These are phyloP conservation scores for Puffinus mauretanicus DNA, from an alignment of 2,113 vertebrate genomes.

Conservation along the genomic window DNA sequence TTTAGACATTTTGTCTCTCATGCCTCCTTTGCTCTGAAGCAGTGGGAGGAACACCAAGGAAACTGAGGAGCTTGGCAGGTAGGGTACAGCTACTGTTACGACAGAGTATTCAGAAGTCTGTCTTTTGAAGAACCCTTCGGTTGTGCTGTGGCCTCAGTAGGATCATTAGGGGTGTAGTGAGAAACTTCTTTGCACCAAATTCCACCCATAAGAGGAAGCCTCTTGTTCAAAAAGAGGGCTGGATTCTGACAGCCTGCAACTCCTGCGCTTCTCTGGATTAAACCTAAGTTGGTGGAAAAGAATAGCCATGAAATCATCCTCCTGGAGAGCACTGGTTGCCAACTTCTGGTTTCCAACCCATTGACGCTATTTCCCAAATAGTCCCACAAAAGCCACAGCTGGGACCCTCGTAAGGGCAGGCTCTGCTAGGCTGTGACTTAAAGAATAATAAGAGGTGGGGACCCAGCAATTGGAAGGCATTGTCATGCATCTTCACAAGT, in stretches of 20 bases:
- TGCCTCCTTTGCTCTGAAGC: not conserved
- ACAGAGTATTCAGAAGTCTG: not conserved
- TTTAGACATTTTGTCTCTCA: not conserved
- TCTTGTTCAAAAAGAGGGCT: not conserved
- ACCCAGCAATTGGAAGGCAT: not conserved
- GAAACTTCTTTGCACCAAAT: not conserved
- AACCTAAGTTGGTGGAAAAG: not conserved
- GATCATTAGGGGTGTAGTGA: not conserved
- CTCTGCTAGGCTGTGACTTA: not conserved
- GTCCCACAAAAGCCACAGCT: not conserved
- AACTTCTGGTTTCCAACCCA: not conserved
- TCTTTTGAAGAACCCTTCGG: not conserved
- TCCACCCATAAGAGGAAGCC: not conserved
- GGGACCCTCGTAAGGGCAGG: not conserved
- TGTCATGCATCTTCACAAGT: not conserved
- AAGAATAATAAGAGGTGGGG: not conserved
- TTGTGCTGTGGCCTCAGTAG: not conserved
- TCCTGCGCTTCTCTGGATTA: not conserved
- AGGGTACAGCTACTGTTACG: not conserved
- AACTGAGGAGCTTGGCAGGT: not conserved
- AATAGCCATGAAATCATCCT: not conserved
- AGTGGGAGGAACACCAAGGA: not conserved
- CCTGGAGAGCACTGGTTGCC: not conserved
- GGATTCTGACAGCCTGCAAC: not conserved
- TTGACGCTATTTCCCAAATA: not conserved